phyloP scores from a whole-genome alignment of 2,888 invertebrate genomes.

The Calliphora vomitoria region DNA sequence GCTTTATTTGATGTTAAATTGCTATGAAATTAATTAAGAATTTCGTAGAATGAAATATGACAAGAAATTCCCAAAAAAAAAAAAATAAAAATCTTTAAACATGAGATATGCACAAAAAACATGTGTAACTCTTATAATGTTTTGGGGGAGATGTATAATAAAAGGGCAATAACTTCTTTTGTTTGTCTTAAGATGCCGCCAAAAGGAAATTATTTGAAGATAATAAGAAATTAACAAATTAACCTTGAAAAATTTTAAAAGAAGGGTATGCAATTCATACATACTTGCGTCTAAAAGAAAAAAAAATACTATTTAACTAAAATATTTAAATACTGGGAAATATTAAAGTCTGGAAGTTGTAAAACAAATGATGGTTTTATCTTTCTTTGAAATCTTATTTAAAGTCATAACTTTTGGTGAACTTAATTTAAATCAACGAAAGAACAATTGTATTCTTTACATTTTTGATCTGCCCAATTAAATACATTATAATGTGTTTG shows the following conservation, averaged over 20 bases:
- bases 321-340: constrained; percentile 5
- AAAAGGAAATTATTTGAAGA: constrained; percentile 20
- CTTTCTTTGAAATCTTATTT: constrained; percentile 3
- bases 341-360: background rate
- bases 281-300: background rate
- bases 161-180: constrained; percentile 21
- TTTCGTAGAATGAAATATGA: constrained; percentile 56
- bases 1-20: constrained; percentile 61
- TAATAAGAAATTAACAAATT: constrained; percentile 6
- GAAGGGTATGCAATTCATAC: constrained; percentile 8
- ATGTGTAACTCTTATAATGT: constrained; percentile 3
- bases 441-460: constrained; percentile 19
- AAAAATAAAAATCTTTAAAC: background rate
- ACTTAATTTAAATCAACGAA: background rate
- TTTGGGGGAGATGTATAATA: constrained; percentile 1
- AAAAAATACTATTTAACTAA: background rate
- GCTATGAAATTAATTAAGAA: constrained; percentile 61
- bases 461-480: background rate
- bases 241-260: constrained; percentile 27
- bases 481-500: background rate
- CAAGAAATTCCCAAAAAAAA: background rate
- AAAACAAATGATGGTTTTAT: background rate
- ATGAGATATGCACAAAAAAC: constrained; percentile 12
- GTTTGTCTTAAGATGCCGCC: constrained; percentile 28
- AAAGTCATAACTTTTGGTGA: background rate